Evolutionary conservation across 2,113 vertebrate genomes (phyloP), one percentile per base, ranked within the genome.

Genomic region (Gymnorhina tibicen): DNA sequence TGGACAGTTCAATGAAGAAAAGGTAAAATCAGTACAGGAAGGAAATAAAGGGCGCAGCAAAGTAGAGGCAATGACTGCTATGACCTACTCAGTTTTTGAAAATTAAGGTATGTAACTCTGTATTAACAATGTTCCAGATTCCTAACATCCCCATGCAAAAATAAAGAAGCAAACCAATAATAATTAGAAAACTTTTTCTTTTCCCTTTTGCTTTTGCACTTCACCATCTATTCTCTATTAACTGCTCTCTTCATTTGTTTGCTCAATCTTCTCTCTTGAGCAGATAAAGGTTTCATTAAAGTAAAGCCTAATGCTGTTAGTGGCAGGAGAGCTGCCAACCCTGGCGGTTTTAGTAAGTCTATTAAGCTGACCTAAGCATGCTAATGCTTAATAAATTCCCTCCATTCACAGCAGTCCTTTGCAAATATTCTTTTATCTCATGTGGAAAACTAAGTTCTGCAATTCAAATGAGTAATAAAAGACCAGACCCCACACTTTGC

Each of bases 241-340:
- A 93, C 90, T 63, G 55, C 35, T 83, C 87, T 93, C 46, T 93
- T 91, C n/a, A 62, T 94, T 94, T 95, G 63, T 93, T 95, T 95
- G 79, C 87, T 92, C 73, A 68, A 15, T 82, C 84, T 63, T 59
- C 73, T 82, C 73, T 87, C 87, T 52, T 87, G 41, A 94, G 84
- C 74, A 91, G 77, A 94, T 95, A 92, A 90, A 91, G 50, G 50
- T 90, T 96, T 96, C 75, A 94, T 94, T 94, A 95, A 94, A 91
- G 75, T 39, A 96, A 90, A 96, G 72, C 67, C 59, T 91, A 96
- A 95, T 93, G 63, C 93, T 88, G 82, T 90, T 75, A 93, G 68
- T 15, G 30, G 67, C 87, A 94, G 74, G 84, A 95, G 27, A 60
- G 73, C 89, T 94, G 95, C 75, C 91, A 94, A 42, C 33, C 6